These are phyloP conservation scores for Morpho deidamia DNA, from an alignment of 2,888 invertebrate species.

Conservation along the genomic window DNA sequence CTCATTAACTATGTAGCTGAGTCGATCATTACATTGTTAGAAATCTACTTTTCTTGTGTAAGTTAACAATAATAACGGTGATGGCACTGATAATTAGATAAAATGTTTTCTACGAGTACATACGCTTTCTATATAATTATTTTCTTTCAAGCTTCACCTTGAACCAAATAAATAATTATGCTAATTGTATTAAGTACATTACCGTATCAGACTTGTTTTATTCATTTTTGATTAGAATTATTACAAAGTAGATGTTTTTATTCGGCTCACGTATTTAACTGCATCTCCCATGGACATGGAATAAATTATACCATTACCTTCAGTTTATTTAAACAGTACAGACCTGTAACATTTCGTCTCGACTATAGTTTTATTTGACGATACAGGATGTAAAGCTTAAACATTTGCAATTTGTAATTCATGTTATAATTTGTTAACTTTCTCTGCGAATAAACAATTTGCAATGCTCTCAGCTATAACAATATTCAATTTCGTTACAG, in stretches of 20 bases:
- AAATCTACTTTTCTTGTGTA: conserved; percentile 7
- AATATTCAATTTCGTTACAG: conserved; percentile 10
- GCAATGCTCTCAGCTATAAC: conserved; percentile 11
- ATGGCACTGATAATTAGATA: conserved; percentile 1
- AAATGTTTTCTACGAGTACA: not conserved
- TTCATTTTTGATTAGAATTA: not conserved
- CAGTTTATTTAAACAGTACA: not conserved
- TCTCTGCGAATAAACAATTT: conserved; percentile 20
- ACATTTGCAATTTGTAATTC: not conserved
- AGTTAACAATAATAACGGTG: not conserved
- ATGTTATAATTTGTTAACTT: conserved; percentile 12
- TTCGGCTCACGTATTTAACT: not conserved
- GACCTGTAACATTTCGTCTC: not conserved
- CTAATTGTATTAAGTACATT: not conserved
- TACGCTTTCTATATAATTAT: not conserved
- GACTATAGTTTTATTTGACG: not conserved
- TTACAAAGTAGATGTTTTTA: not conserved
- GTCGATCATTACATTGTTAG: conserved; percentile 7
- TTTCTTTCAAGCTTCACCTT: not conserved
- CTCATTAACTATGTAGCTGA: conserved; percentile 6
- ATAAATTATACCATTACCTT: not conserved
- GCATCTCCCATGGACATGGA: not conserved
- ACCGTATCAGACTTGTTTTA: not conserved
- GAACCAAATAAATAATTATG: too few relatives aligned
- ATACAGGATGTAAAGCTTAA: not conserved